Conservation (phyloP, 2,888 invertebrate genomes). For the Oithona nana region DNA sequence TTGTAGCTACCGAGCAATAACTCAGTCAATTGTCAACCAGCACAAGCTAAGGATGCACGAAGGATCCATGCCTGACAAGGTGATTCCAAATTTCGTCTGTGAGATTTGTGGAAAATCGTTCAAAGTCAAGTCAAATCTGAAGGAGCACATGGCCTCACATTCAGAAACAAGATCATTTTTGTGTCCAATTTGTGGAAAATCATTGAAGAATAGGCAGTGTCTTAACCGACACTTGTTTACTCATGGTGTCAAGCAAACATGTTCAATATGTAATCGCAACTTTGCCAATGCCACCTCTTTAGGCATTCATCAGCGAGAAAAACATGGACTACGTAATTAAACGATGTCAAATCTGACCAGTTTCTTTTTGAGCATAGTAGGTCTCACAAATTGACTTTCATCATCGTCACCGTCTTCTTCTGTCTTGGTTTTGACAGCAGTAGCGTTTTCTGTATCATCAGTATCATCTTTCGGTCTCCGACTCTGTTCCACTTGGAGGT, state of each 20-base stretch:
- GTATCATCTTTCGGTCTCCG: too few species aligned
- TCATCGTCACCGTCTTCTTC: too few species aligned
- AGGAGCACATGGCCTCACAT: conserved; percentile 1
- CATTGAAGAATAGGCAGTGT: neutral
- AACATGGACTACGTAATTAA: neutral
- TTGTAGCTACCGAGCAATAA: neutral
- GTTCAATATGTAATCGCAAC: neutral
- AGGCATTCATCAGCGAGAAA: neutral
- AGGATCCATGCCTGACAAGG: neutral
- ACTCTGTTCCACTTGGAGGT: too few species aligned
- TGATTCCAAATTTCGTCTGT: neutral
- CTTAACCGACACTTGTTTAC: neutral
- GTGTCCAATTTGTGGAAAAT: neutral
- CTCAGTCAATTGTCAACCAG: neutral
- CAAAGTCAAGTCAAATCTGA: neutral
- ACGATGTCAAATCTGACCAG: too few species aligned
- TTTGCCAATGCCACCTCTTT: neutral
- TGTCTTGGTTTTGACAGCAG: too few species aligned
- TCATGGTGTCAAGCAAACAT: neutral
- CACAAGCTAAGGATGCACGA: neutral
- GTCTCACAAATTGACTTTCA: too few species aligned
- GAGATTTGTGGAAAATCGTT: neutral
- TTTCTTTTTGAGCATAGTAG: too few species aligned
- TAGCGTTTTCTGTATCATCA: too few species aligned
- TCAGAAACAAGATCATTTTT: neutral